Evolutionary conservation across 2,888 invertebrate genomes (phyloP), one percentile per base, ranked within the genome.

Genomic region (Ectemnius cavifrons): DNA sequence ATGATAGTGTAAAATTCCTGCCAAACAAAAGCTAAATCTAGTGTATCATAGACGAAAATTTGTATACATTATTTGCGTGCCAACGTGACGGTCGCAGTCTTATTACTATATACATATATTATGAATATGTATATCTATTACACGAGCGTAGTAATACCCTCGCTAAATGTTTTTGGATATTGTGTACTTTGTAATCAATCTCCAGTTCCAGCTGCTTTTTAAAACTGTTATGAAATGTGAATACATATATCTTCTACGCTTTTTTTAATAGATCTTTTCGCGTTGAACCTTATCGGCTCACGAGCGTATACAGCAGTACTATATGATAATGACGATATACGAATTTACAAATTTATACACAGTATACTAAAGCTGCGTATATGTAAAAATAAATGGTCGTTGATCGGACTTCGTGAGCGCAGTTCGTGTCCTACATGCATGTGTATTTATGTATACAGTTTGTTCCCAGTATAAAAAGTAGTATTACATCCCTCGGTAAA

Each of bases 1-100:
- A 37, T 37, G 37, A 75, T 87, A 87, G 86, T 88, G 85, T 81
- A 81, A 89, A 86, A 90, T 90, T 90, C 90, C 89, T 90, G 89
- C 90, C 90, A 90, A 90, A 90, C 88, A 85, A 88, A 89, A 87
- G 87, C 46, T 71, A 67, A 37, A 37, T 6, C 61, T 68, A 75
- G 67, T 28, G 64, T 68, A 84, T 86, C 82, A 81, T 84, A 85
- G 86, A 88, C 85, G 85, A 77, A 89, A 88, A 87, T 88, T 88
- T 86, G 86, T 84, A 78, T 37, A 37, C 6, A 11, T 23, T 23
- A 23, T 23, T 23, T 77, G 77, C 84, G 72, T 84, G 82, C 83
- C 82, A 73, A 28, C 74, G 69, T 71, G 71, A 58, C 58, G 47
- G 56, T 28, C 58, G 45, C 64, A 59, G 8, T 37, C 37, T 37